Evolutionary conservation across 2,797 vertebrate species (phyloP).

Genomic region (Sebastolobus alascanus): DNA sequence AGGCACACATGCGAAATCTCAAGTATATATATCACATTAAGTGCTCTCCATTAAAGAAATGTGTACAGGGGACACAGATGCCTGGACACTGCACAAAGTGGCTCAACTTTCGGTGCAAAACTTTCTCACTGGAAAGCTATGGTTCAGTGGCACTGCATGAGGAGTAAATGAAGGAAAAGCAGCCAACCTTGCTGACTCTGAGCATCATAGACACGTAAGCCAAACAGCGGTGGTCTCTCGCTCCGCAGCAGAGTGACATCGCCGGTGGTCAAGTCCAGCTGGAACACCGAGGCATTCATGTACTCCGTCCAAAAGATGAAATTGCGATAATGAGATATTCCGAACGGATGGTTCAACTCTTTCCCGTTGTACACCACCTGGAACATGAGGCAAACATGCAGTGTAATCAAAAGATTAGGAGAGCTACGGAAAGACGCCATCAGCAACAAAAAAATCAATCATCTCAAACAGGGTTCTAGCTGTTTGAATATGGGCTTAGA

Average conservation of each 20-base stretch:
- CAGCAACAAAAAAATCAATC: conserved; percentile 50
- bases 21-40: conserved; percentile 38
- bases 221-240: conserved; percentile 96
- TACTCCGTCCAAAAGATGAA: conserved; percentile 99
- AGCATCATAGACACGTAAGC: conserved; percentile 95
- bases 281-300: conserved; percentile 99
- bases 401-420: conserved; percentile 52
- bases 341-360: conserved; percentile 98
- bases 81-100: conserved; percentile 14
- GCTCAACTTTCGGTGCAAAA: conserved; percentile 28
- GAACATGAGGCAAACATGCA: conserved; percentile 49
- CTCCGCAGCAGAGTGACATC: conserved; percentile 92
- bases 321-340: conserved; percentile 94
- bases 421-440: conserved; percentile 11
- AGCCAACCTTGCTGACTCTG: conserved; percentile 94
- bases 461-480: conserved; percentile 52
- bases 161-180: conserved; percentile 44
- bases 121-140: conserved; percentile 37
- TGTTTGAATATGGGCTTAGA: conserved; percentile 56
- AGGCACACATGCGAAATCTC: conserved; percentile 17
- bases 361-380: conserved; percentile 97
- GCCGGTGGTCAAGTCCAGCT: conserved; percentile 90
- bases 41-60: conserved; percentile 39
- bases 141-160: conserved; percentile 31
- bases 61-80: conserved; percentile 8